Base-by-base conservation (phyloP, 1,140 invertebrate species). In the Pygmarrhopalites habei region DNA sequence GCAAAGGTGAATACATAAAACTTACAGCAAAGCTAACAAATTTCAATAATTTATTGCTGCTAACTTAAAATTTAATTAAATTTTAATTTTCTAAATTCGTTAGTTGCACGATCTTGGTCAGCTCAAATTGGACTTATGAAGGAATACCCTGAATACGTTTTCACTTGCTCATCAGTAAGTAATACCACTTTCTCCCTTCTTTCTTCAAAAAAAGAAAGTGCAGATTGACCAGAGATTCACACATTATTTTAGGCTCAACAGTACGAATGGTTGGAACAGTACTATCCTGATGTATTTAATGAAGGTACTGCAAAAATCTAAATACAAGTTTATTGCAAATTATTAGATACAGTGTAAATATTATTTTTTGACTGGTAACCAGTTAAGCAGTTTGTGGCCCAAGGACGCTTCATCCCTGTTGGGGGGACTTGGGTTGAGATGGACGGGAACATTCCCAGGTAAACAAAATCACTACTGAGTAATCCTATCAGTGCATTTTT, bases 391-490 rank as follows among this genome's bases (percentile, higher is more conserved):
- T 75, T 72, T 68, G 74, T 79, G 0, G 69, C 72, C 4, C 65
- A 65, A 44, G 78, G 77, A 15, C 71, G 74, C 28, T 82, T 82
- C 71, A 72, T 81, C 57, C 80, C 79, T 56, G 80, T 82, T 35
- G 80, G 80, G 25, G 80, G 79, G 14, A 77, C 77, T 2, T 82
- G 81, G 81, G 75, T 82, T 56, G 81, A 82, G 75, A 81, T 82
- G 80, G 81, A 82, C 74, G 78, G 79, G 12, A 78, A 80, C 60
- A 73, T 81, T 57, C 80, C 79, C 30, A 72, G 62, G 71, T 72
- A 35, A 58, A 7, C 3, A 35, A 49, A 53, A 17, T 25, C n/a
- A n/a, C n/a, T n/a, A n/a, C n/a, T n/a, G n/a, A n/a, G n/a, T n/a
- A n/a, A n/a, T n/a, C n/a, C n/a, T n/a, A n/a, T n/a, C n/a, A 17